phyloP scores from a whole-genome alignment of 1,140 invertebrate genomes.

The Drosophila bocqueti region DNA sequence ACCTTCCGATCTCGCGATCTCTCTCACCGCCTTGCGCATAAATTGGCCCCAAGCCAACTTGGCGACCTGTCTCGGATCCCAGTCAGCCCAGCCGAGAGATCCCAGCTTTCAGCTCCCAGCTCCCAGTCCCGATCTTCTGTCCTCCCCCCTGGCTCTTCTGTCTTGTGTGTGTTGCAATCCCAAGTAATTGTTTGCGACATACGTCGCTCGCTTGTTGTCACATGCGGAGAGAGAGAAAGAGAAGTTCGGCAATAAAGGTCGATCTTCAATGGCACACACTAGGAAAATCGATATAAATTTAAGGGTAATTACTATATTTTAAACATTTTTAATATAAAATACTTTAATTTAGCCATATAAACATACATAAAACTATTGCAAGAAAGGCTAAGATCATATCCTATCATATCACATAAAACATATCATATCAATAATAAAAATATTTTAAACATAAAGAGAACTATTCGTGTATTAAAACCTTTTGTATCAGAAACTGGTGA shows the following conservation, averaged over 20 bases:
- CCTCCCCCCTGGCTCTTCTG: constrained; percentile 7
- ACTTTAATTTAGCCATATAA: background rate
- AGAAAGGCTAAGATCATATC: background rate
- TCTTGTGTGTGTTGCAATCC: constrained; percentile 71
- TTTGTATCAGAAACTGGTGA: too few species aligned
- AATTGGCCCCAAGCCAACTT: constrained; percentile 63
- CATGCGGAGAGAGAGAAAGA: constrained; percentile 42
- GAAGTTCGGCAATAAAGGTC: constrained; percentile 66
- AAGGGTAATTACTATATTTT: background rate
- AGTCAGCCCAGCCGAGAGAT: constrained; percentile 10
- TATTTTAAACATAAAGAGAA: background rate
- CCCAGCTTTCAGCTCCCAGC: constrained; percentile 4
- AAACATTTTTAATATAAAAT: too few species aligned
- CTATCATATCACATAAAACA: too few species aligned
- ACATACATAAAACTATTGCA: background rate
- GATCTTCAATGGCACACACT: constrained; percentile 49
- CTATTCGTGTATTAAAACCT: background rate
- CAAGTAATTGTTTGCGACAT: constrained; percentile 84
- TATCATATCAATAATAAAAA: background rate
- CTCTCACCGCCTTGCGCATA: constrained; percentile 62
- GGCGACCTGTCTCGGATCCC: constrained; percentile 48
- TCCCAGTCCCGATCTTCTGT: background rate
- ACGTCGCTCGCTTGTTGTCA: constrained; percentile 83
- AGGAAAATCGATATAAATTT: background rate
- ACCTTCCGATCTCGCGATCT: constrained; percentile 35